Conservation (phyloP, 2,888 invertebrate genomes). For the Drosophila greeni region DNA sequence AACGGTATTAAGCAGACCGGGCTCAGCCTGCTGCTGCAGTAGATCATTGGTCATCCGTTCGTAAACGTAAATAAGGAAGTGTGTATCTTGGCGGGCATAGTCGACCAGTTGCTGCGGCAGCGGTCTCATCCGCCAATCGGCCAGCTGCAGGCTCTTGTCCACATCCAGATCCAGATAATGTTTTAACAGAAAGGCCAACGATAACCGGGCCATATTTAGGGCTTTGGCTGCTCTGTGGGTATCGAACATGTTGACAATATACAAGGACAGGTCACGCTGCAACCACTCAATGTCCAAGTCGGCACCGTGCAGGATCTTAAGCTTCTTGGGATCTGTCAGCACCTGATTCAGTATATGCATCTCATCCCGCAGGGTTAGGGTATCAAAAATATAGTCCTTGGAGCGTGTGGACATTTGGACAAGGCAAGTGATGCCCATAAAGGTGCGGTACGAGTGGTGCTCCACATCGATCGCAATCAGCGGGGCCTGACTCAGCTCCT, state of each 20-base stretch:
- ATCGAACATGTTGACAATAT: slow-evolving; percentile 98
- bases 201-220: slow-evolving; percentile 85
- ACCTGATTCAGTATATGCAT: slow-evolving; percentile 90
- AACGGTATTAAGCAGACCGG: slow-evolving; percentile 84
- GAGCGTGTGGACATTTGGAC: slow-evolving; percentile 93
- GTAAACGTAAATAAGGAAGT: slow-evolving; percentile 94
- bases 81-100: slow-evolving; percentile 97
- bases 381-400: slow-evolving; percentile 93
- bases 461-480: slow-evolving; percentile 95
- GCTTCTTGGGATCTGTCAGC: slow-evolving; percentile 91
- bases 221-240: slow-evolving; percentile 92
- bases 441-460: slow-evolving; percentile 95
- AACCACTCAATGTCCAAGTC: slow-evolving; percentile 94
- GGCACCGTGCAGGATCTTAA: slow-evolving; percentile 97
- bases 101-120: slow-evolving; percentile 87
- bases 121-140: slow-evolving; percentile 96
- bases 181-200: slow-evolving; percentile 88
- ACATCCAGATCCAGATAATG: slow-evolving; percentile 88
- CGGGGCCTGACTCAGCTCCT: slow-evolving; percentile 83
- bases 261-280: slow-evolving; percentile 95
- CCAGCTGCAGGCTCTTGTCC: slow-evolving; percentile 94
- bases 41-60: slow-evolving; percentile 88
- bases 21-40: slow-evolving; percentile 83
- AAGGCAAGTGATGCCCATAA: slow-evolving; percentile 95
- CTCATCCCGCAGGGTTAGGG: slow-evolving; percentile 89